Conservation (phyloP, 2,888 invertebrate species). For the Pollenia griseotomentosa region DNA sequence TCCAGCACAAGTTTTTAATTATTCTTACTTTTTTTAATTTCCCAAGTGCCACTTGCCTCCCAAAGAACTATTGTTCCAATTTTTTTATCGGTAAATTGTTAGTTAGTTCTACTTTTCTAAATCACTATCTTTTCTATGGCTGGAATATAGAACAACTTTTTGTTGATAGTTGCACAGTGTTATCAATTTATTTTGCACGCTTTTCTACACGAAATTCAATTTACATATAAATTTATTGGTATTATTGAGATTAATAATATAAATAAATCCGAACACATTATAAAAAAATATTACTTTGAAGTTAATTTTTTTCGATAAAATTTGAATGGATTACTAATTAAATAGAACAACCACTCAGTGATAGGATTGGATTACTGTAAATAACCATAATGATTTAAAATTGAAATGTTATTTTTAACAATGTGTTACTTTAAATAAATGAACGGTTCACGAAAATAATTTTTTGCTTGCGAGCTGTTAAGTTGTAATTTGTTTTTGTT, state of each 20-base stretch:
- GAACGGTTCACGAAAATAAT: background rate
- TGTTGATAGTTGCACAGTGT: background rate
- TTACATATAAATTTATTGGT: slow-evolving; percentile 10
- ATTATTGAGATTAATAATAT: slow-evolving; percentile 22
- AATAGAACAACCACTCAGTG: background rate
- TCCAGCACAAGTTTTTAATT: too few species aligned
- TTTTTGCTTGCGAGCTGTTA: too few species aligned
- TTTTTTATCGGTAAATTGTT: too few species aligned
- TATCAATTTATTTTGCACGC: slow-evolving; percentile 8
- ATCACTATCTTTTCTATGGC: too few species aligned
- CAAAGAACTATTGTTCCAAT: too few species aligned
- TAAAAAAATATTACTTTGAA: slow-evolving; percentile 31
- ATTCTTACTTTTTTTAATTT: too few species aligned
- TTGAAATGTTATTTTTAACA: slow-evolving; percentile 22
- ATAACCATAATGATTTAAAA: slow-evolving; percentile 43
- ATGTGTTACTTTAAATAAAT: slow-evolving; percentile 10
- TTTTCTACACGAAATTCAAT: slow-evolving; percentile 2
- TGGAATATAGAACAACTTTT: background rate
- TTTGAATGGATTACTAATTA: slow-evolving; percentile 35
- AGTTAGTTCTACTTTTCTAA: too few species aligned
- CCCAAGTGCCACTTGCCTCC: too few species aligned
- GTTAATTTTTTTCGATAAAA: background rate
- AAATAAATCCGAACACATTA: slow-evolving; percentile 9
- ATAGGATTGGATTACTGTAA: slow-evolving; percentile 34
- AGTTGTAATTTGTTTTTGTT: background rate